These are phyloP conservation scores for Schizothorax lantsangensis DNA, from an alignment of 2,797 vertebrate species.

Conservation along the genomic window DNA sequence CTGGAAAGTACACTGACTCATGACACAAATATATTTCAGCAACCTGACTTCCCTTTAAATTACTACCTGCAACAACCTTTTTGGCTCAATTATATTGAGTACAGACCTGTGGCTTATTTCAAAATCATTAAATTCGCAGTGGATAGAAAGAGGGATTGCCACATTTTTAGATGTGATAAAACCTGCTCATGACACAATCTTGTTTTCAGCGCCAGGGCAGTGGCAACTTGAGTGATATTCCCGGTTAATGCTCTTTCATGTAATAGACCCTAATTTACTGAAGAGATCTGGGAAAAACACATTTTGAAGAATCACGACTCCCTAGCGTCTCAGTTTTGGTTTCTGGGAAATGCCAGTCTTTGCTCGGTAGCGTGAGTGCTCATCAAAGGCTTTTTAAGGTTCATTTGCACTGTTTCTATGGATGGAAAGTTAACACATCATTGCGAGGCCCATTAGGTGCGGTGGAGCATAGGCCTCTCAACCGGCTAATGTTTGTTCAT, in stretches of 20 bases:
- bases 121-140: constrained; percentile 15
- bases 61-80: background rate
- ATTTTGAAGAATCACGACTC: constrained; percentile 7
- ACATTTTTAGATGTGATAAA: background rate
- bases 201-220: background rate
- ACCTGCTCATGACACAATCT: background rate
- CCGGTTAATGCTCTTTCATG: background rate
- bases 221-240: background rate
- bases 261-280: constrained; percentile 14
- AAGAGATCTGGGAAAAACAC: constrained; percentile 2
- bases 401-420: constrained; percentile 39
- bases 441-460: constrained; percentile 39
- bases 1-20: background rate
- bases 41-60: constrained; percentile 9
- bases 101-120: background rate
- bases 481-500: constrained; percentile 49
- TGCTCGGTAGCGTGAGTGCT: constrained; percentile 6
- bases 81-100: background rate
- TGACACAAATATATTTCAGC: background rate
- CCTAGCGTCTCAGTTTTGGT: constrained; percentile 5
- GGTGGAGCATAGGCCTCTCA: constrained; percentile 39
- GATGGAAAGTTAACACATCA: constrained; percentile 47
- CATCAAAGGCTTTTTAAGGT: constrained; percentile 30
- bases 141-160: background rate
- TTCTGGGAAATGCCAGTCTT: constrained; percentile 19